Conservation (phyloP, 2,113 vertebrate genomes). For the Pseudorectes ferrugineus region DNA sequence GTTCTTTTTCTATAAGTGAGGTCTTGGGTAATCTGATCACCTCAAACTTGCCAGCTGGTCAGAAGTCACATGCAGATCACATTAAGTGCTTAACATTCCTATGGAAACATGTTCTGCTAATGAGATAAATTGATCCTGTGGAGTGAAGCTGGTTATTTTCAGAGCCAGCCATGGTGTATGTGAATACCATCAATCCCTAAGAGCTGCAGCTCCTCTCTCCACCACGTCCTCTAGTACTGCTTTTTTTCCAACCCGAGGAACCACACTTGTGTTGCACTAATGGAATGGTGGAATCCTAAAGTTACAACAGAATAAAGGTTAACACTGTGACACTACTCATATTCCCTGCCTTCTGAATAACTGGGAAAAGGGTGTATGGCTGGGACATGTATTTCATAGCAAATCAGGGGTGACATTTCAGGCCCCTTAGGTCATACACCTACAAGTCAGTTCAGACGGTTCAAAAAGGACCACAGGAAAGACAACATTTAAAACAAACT, state of each 20-base stretch:
- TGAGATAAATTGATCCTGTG: neutral
- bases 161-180: neutral
- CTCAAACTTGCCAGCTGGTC: slow-evolving; percentile 10
- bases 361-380: neutral
- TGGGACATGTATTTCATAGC: neutral
- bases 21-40: neutral
- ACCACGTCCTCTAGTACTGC: neutral
- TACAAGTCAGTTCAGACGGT: neutral
- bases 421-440: neutral
- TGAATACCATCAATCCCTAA: neutral
- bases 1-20: neutral
- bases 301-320: neutral
- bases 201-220: neutral
- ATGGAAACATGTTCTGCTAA: neutral
- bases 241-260: neutral
- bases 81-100: neutral
- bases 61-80: neutral
- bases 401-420: neutral
- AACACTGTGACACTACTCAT: neutral
- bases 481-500: neutral
- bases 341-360: neutral
- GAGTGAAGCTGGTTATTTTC: neutral
- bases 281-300: neutral
- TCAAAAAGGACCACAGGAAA: neutral
- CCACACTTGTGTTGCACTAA: neutral